Percentiles rank a stretch among this genome's conserved stretches.
phyloP scores from a whole-genome alignment of 1,140 invertebrate genomes.

The Cyclargus thomasi region DNA sequence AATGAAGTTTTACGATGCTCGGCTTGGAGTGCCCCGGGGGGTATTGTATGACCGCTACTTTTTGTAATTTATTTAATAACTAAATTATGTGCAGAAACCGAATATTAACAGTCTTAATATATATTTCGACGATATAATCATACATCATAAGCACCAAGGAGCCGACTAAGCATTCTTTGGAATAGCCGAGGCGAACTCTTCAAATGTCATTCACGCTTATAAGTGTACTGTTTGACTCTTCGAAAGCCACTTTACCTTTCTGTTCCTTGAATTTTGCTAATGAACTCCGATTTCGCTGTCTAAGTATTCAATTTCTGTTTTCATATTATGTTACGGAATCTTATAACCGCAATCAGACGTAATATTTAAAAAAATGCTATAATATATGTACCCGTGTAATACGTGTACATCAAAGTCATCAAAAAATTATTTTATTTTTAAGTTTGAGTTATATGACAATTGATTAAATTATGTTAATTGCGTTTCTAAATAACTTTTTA shows the following conservation, averaged over 20 bases:
- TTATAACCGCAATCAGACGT: not conserved
- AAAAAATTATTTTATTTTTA: too few relatives aligned
- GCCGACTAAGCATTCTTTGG: not conserved
- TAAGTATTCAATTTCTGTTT: not conserved
- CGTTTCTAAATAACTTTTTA: too few relatives aligned
- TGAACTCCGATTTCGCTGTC: not conserved
- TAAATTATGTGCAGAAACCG: not conserved
- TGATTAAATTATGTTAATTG: too few relatives aligned
- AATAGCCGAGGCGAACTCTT: not conserved
- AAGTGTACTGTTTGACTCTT: constrained; percentile 7
- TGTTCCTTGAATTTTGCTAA: not conserved
- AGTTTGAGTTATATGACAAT: too few relatives aligned
- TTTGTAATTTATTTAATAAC: not conserved
- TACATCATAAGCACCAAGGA: not conserved
- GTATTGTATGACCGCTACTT: not conserved
- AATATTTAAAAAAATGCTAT: not conserved
- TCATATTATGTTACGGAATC: not conserved
- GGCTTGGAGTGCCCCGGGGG: not conserved
- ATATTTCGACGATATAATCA: not conserved
- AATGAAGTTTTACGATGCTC: not conserved
- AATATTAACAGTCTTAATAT: not conserved
- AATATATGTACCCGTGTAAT: too few relatives aligned
- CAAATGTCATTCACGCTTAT: not conserved
- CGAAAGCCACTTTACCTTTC: constrained; percentile 8
- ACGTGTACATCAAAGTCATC: too few relatives aligned